These are phyloP conservation scores for Pocillopora verrucosa DNA, from an alignment of 64 coral and sea anemone species.

Conservation along the genomic window DNA sequence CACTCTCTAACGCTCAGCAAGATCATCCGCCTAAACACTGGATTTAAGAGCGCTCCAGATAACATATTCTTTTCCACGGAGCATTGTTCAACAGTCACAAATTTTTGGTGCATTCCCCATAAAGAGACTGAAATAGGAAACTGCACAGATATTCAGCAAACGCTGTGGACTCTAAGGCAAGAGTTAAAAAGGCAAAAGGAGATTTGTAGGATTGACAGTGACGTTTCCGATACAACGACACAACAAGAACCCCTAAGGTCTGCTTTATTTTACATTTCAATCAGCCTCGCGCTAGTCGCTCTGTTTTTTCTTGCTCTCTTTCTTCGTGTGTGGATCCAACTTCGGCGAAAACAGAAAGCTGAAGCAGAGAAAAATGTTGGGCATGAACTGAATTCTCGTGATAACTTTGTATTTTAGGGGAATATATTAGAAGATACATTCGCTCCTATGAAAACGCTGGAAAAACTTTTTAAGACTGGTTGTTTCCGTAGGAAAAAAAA, in stretches of 20 bases:
- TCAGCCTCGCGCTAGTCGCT: neutral
- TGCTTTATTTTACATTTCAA: neutral
- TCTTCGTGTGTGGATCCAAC: neutral
- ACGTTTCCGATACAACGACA: neutral
- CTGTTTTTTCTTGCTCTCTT: neutral
- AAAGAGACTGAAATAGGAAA: neutral
- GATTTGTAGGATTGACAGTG: neutral
- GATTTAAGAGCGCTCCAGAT: constrained; percentile 63
- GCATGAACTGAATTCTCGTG: neutral
- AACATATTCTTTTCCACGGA: constrained; percentile 70
- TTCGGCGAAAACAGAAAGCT: neutral
- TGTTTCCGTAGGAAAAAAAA: too few relatives aligned
- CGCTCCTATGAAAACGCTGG: too few relatives aligned
- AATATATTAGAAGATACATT: too few relatives aligned
- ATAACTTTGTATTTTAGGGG: neutral
- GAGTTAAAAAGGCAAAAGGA: constrained; percentile 4
- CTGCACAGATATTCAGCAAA: neutral
- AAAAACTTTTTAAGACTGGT: too few relatives aligned
- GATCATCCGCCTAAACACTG: constrained; percentile 76
- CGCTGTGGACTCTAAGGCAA: neutral
- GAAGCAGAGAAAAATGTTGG: neutral
- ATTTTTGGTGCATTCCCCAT: constrained; percentile 63
- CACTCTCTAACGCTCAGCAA: constrained; percentile 67
- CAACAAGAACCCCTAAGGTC: neutral
- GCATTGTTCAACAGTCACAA: constrained; percentile 56